Evolutionary conservation across 2,797 vertebrate species (phyloP), one percentile per base, ranked within the genome.

Genomic region (Garrulus glandarius): DNA sequence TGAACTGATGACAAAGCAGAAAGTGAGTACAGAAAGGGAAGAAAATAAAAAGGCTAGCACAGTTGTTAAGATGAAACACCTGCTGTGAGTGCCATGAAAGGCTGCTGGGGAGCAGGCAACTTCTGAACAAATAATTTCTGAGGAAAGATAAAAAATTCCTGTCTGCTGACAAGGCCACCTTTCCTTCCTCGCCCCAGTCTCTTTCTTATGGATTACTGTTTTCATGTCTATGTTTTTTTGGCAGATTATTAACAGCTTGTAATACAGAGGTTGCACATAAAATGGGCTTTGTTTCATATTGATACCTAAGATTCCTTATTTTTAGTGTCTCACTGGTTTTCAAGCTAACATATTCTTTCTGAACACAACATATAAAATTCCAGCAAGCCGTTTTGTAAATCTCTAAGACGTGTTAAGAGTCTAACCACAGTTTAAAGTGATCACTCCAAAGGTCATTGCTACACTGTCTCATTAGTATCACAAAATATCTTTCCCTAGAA

Each of bases 1-100:
- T 57, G 55, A 92, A 89, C 20, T 70, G 91, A 95, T 95, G 93
- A 96, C 52, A 68, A 87, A 93, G 84, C 76, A 96, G 80, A 96
- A 95, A 92, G 56, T 29, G 43, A 89, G 57, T 61, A 81, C 44
- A 46, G 56, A 59, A 68, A 81, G 34, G 49, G 52, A 92, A 77
- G 50, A 89, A 94, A 95, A 87, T 89, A 87, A 89, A 95, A 95
- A 88, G 61, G 30, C 30, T 79, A 70, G 57, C n/a, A 59, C 39
- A 59, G 65, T 87, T 79, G 61, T 89, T 96, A 87, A 95, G 76
- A 84, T 89, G 56, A 95, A 96, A 95, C 50, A 87, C 67, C 81
- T 81, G 46, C 92, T 95, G 85, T 19, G 80, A 82, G 64, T 64
- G 59, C 60, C 50, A 46, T 65, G 81, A 92, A 96, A 87, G 65